These are phyloP conservation scores for Atta texana DNA, from an alignment of 1,140 invertebrate genomes.

Conservation along the genomic window DNA sequence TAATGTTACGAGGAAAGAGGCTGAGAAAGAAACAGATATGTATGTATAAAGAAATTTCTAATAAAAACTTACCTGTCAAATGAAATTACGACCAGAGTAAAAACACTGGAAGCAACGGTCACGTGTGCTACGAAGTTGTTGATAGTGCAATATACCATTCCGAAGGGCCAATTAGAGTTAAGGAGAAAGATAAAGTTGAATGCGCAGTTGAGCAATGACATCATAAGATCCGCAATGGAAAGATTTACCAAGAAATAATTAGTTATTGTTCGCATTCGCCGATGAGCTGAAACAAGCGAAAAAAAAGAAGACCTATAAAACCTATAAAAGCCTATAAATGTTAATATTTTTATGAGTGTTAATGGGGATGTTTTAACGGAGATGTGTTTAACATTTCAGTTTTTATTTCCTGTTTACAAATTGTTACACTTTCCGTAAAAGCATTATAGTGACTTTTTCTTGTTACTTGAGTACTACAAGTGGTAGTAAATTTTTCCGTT, in stretches of 20 bases:
- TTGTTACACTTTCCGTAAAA: background rate
- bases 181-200: slow-evolving; percentile 97
- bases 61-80: slow-evolving; percentile 90
- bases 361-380: background rate
- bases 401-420: slow-evolving; percentile 4
- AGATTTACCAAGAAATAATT: slow-evolving; percentile 97
- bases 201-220: slow-evolving; percentile 95
- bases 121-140: slow-evolving; percentile 96
- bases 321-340: background rate
- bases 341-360: slow-evolving; percentile 16
- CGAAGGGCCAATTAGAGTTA: slow-evolving; percentile 95
- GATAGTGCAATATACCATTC: slow-evolving; percentile 93
- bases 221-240: slow-evolving; percentile 95
- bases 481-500: background rate
- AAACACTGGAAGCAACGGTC: slow-evolving; percentile 95
- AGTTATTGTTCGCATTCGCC: slow-evolving; percentile 96
- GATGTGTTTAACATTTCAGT: background rate
- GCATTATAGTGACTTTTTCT: background rate
- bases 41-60: background rate
- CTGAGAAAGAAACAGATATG: background rate
- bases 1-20: background rate
- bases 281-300: slow-evolving; percentile 87
- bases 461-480: background rate
- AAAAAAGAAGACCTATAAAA: slow-evolving; percentile 2
- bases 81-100: slow-evolving; percentile 94